A percentile compares a stretch with the other conserved stretches of the same genome.
These are phyloP conservation scores for Globia sparganii DNA, from an alignment of 2,888 invertebrate genomes.

Conservation along the genomic window DNA sequence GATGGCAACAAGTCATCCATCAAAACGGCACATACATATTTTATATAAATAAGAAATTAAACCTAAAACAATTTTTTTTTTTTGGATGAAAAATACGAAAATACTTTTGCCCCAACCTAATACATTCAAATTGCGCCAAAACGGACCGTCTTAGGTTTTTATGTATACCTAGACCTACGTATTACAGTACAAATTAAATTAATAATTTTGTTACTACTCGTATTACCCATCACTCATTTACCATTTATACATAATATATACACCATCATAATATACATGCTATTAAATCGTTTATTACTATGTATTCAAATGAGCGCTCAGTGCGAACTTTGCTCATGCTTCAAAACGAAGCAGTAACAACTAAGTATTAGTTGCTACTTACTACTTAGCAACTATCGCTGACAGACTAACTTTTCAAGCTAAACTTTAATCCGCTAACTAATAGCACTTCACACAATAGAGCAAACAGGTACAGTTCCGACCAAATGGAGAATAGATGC, in stretches of 20 bases:
- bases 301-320: not conserved
- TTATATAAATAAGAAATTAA: too few relatives aligned
- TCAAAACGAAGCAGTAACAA: conserved; percentile 17
- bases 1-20: too few relatives aligned
- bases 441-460: conserved; percentile 31
- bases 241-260: not conserved
- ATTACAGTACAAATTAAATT: not conserved
- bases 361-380: not conserved
- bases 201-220: not conserved
- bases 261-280: too few relatives aligned
- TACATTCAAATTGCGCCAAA: too few relatives aligned
- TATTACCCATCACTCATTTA: not conserved
- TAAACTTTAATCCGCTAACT: conserved; percentile 40
- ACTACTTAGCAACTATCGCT: conserved; percentile 8
- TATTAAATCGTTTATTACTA: conserved; percentile 2
- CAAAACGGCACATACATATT: too few relatives aligned
- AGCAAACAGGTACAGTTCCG: conserved; percentile 32
- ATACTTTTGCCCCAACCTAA: too few relatives aligned
- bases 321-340: conserved; percentile 28
- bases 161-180: too few relatives aligned
- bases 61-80: too few relatives aligned
- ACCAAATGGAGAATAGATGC: conserved; percentile 3
- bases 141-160: not conserved
- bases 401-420: conserved; percentile 13
- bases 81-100: too few relatives aligned